phyloP scores from a whole-genome alignment of 2,113 vertebrate species.

The Callipepla californica region DNA sequence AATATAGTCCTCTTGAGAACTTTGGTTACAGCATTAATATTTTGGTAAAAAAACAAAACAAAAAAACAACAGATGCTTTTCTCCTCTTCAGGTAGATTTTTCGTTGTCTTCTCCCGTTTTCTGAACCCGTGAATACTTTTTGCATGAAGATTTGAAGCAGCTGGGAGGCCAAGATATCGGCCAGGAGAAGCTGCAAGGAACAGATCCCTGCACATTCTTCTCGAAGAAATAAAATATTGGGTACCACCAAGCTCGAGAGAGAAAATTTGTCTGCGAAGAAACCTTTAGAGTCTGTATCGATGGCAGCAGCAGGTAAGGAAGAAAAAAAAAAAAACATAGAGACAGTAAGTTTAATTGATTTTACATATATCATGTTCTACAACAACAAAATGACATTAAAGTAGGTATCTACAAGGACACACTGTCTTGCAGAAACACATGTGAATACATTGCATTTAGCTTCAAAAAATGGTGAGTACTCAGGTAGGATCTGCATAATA shows the following conservation, averaged over 20 bases:
- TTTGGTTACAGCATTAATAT: slow-evolving; percentile 78
- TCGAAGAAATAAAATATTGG: slow-evolving; percentile 96
- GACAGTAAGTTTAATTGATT: background rate
- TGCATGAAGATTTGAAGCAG: slow-evolving; percentile 96
- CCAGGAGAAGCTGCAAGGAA: slow-evolving; percentile 95
- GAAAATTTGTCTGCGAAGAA: slow-evolving; percentile 91
- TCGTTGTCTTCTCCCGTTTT: slow-evolving; percentile 85
- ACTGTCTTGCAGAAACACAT: background rate
- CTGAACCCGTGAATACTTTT: slow-evolving; percentile 96
- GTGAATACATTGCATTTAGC: background rate
- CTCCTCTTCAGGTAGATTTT: slow-evolving; percentile 79
- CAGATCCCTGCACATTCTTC: slow-evolving; percentile 92
- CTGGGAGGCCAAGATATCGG: slow-evolving; percentile 92
- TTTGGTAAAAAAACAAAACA: slow-evolving; percentile 28
- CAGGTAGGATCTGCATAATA: fast-evolving
- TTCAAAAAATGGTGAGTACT: background rate
- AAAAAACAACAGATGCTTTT: slow-evolving; percentile 5
- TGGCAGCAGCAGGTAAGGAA: background rate
- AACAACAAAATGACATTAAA: too few species aligned
- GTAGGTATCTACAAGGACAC: background rate
- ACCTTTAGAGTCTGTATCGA: slow-evolving; percentile 87
- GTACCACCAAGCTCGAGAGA: slow-evolving; percentile 97
- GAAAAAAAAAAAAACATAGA: background rate
- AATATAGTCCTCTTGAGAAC: slow-evolving; percentile 71
- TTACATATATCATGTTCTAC: too few species aligned